Evolutionary conservation across 2,888 invertebrate species (phyloP).

Genomic region (Cyrtodaria siliqua): DNA sequence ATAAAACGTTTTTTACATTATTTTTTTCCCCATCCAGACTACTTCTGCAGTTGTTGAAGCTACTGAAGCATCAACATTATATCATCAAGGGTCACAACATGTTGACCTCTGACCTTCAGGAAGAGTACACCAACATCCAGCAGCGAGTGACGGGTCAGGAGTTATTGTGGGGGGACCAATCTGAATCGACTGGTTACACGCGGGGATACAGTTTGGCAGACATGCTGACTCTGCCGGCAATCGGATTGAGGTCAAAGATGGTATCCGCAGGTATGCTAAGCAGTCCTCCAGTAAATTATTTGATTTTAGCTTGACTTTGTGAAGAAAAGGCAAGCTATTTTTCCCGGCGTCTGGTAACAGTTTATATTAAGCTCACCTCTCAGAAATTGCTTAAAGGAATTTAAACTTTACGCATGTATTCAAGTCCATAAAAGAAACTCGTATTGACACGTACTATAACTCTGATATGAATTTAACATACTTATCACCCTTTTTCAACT

Average conservation of each 20-base stretch:
- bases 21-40: slow-evolving; percentile 60
- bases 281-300: too few relatives aligned
- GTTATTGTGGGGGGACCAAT: slow-evolving; percentile 79
- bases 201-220: slow-evolving; percentile 41
- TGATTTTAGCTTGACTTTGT: too few relatives aligned
- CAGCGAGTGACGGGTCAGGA: slow-evolving; percentile 73
- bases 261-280: neutral
- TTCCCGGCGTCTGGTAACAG: too few relatives aligned
- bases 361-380: too few relatives aligned
- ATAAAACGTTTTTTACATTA: too few relatives aligned
- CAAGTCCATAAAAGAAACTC: too few relatives aligned
- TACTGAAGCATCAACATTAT: slow-evolving; percentile 75
- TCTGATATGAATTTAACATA: too few relatives aligned
- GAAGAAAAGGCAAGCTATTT: too few relatives aligned
- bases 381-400: too few relatives aligned
- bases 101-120: slow-evolving; percentile 71
- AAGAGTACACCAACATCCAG: slow-evolving; percentile 68
- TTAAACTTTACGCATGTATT: too few relatives aligned
- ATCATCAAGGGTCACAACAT: slow-evolving; percentile 75
- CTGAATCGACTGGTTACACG: slow-evolving; percentile 5
- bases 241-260: slow-evolving; percentile 12
- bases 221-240: slow-evolving; percentile 54
- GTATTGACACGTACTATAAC: too few relatives aligned
- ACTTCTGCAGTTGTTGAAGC: slow-evolving; percentile 67
- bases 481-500: too few relatives aligned